These are phyloP conservation scores for Sebastes nivosus DNA, from an alignment of 2,797 vertebrate species.

Conservation along the genomic window DNA sequence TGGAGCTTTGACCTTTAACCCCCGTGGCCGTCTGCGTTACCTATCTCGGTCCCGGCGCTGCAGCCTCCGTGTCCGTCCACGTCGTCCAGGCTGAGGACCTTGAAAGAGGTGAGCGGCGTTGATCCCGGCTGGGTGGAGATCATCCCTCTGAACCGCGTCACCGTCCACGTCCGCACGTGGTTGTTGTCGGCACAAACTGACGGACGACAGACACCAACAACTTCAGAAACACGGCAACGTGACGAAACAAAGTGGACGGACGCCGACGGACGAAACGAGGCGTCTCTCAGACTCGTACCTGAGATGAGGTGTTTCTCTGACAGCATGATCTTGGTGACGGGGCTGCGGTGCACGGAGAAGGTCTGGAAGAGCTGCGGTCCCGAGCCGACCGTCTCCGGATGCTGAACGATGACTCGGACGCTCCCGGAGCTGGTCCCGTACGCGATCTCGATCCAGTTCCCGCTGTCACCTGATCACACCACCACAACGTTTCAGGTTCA, in stretches of 20 bases:
- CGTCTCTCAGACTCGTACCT: neutral
- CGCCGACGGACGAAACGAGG: neutral
- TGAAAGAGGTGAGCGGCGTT: slow-evolving; percentile 92
- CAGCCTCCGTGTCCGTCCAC: slow-evolving; percentile 87
- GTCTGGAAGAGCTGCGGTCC: slow-evolving; percentile 95
- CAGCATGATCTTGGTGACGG: slow-evolving; percentile 94
- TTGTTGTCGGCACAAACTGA: slow-evolving; percentile 93
- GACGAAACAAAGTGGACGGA: neutral
- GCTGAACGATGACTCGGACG: slow-evolving; percentile 93
- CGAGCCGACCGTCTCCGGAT: slow-evolving; percentile 91
- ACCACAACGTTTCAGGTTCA: neutral
- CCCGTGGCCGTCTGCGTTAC: slow-evolving; percentile 53
- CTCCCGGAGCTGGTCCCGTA: slow-evolving; percentile 92
- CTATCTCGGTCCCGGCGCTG: slow-evolving; percentile 90
- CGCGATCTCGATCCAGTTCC: slow-evolving; percentile 95
- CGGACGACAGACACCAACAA: neutral
- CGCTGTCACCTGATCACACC: slow-evolving; percentile 86
- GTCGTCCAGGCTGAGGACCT: slow-evolving; percentile 90
- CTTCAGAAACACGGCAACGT: neutral
- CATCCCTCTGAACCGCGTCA: slow-evolving; percentile 93
- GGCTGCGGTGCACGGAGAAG: slow-evolving; percentile 92
- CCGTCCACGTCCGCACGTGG: slow-evolving; percentile 92
- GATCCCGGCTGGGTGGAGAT: slow-evolving; percentile 95
- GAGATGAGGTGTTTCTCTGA: slow-evolving; percentile 89
- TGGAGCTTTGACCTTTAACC: neutral